Base-by-base conservation (phyloP, 2,888 invertebrate genomes). In the Drosophila eohydei region DNA sequence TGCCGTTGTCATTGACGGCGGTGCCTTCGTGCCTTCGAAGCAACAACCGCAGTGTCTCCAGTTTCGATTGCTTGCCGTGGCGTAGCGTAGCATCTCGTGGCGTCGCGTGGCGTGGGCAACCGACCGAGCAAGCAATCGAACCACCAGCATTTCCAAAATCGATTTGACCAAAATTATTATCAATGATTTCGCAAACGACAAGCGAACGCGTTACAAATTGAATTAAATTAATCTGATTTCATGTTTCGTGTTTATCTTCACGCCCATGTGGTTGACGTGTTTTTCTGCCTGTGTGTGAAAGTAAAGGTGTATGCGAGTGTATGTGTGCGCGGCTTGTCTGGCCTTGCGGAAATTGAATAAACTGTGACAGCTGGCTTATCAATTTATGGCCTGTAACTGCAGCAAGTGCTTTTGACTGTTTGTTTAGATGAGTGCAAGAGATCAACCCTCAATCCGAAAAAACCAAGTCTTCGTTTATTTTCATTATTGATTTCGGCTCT, bases 121-220 rank as follows among this genome's bases (percentile, higher is more conserved):
- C 43, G 43, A 43, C 16, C 56, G 43, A 28, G 56, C 43, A 32
- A 21, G 41, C 51, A 70, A 63, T 61, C 62, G 55, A 72, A 26
- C 48, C 55, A 57, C 14, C 46, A 66, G 71, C 83, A 80, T 71
- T 79, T 72, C 76, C 80, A 70, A 81, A 84, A 88, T 87, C 87
- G 86, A 86, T 87, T 85, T 85, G 77, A 80, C 77, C 83, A 80
- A 87, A 88, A 88, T 81, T 71, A 87, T 86, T 82, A 86, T 88
- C 86, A 88, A 86, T 86, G 88, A 82, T 83, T 86, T 86, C 63
- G 63, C 80, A 67, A 74, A 78, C 63, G 69, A 30, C 65, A 64
- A 61, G 28, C 62, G 59, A 85, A 83, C 64, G 79, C 64, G 81
- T 73, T 66, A 54, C 67, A 80, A 80, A 88, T 84, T 88, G 83